Percentiles rank a stretch among this genome's conserved stretches.
Evolutionary conservation across 2,888 invertebrate species (phyloP).

Genomic region (Acanthoscelides obtectus): DNA sequence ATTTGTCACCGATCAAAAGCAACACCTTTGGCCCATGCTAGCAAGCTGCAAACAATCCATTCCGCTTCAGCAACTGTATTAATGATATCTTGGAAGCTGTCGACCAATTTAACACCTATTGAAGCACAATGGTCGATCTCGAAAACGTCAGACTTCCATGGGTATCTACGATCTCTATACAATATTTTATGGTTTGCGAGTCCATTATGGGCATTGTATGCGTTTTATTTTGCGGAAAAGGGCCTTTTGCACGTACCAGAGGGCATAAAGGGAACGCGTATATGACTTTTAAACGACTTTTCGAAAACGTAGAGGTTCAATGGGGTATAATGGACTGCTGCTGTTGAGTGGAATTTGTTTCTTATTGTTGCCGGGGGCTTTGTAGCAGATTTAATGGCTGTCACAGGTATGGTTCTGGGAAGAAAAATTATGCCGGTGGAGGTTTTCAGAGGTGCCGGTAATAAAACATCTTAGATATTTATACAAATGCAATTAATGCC

Average conservation of each 20-base stretch:
- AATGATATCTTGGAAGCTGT: neutral
- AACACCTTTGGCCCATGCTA: neutral
- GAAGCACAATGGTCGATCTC: neutral
- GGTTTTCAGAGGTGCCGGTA: neutral
- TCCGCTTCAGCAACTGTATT: neutral
- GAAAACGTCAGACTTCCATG: neutral
- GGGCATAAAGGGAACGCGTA: neutral
- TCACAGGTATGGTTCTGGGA: neutral
- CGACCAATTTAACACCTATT: neutral
- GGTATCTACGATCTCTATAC: neutral
- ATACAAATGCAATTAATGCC: too few relatives aligned
- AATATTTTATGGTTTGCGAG: neutral
- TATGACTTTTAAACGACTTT: neutral
- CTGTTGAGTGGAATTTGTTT: neutral
- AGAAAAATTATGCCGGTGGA: neutral
- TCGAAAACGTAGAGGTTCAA: neutral
- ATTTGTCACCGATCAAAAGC: neutral
- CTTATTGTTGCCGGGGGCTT: neutral
- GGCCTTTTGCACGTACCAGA: slow-evolving; percentile 24
- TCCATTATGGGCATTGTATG: neutral
- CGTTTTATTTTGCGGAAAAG: slow-evolving; percentile 25
- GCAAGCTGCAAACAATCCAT: neutral
- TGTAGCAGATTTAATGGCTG: neutral
- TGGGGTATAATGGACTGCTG: neutral
- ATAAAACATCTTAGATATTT: neutral